Conservation (phyloP, 1,140 invertebrate genomes). For the Drosophila chauvacae region DNA sequence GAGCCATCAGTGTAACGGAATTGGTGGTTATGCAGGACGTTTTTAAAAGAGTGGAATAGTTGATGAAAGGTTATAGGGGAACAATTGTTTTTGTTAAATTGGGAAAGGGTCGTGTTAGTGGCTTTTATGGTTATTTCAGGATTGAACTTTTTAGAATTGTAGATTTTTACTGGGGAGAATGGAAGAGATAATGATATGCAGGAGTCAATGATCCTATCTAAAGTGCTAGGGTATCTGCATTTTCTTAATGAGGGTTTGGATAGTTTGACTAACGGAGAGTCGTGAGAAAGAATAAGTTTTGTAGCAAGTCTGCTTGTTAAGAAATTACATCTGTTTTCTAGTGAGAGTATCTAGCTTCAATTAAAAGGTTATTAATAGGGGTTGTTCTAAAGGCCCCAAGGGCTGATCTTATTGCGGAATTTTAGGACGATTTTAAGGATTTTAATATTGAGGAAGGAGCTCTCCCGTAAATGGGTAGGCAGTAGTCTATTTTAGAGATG, state of each 20-base stretch:
- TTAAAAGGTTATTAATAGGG: background rate
- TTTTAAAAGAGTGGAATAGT: too few species aligned
- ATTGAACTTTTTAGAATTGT: too few species aligned
- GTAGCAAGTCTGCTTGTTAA: too few species aligned
- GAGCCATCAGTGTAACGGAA: too few species aligned
- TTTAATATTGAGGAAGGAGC: background rate
- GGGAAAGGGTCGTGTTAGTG: too few species aligned
- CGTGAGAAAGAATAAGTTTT: too few species aligned
- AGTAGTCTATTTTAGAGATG: background rate
- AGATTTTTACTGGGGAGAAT: too few species aligned
- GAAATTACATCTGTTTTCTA: background rate
- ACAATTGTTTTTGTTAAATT: too few species aligned
- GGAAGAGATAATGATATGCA: background rate
- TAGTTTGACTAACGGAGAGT: too few species aligned
- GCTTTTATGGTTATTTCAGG: too few species aligned
- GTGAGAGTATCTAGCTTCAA: background rate
- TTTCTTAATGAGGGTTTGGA: background rate
- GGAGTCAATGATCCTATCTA: background rate
- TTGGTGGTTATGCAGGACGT: too few species aligned
- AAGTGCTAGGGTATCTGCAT: background rate
- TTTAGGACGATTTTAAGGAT: background rate
- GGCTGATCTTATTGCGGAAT: background rate
- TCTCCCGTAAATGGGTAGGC: background rate
- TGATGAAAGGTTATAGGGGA: too few species aligned
- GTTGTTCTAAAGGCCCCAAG: background rate